Conservation (phyloP, 2,113 vertebrate species). For the Tapirus terrestris region DNA sequence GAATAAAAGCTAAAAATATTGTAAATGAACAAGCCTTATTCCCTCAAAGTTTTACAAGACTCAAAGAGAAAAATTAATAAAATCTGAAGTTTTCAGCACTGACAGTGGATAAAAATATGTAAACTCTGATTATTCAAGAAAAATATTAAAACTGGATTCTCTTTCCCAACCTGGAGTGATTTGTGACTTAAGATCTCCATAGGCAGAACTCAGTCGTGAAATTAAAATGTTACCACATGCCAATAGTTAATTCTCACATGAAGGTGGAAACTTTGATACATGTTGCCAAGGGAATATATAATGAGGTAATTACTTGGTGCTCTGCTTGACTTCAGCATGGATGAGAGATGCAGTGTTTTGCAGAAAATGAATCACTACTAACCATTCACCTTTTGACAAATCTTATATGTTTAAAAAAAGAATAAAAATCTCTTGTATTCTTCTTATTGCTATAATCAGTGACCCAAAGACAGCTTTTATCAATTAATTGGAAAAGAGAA, state of each 20-base stretch:
- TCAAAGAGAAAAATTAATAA: constrained; percentile 62
- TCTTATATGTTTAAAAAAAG: background rate
- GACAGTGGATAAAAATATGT: constrained; percentile 70
- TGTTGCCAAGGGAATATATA: constrained; percentile 57
- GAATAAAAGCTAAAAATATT: constrained; percentile 34
- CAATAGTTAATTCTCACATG: constrained; percentile 74
- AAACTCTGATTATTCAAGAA: constrained; percentile 74
- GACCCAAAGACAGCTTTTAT: background rate
- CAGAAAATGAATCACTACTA: constrained; percentile 16
- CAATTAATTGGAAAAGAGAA: constrained; percentile 31
- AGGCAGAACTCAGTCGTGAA: constrained; percentile 71
- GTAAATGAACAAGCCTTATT: background rate
- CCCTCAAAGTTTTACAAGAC: constrained; percentile 8
- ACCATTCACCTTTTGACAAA: background rate
- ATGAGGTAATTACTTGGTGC: constrained; percentile 62
- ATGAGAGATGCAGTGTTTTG: constrained; percentile 33
- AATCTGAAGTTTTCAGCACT: constrained; percentile 65
- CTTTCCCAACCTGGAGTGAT: constrained; percentile 57
- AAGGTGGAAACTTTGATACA: constrained; percentile 52
- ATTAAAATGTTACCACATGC: constrained; percentile 78
- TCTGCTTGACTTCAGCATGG: constrained; percentile 45
- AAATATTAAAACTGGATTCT: constrained; percentile 69
- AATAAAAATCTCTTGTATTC: background rate
- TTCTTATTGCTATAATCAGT: background rate
- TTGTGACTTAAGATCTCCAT: constrained; percentile 74